Base-by-base conservation (phyloP, 1,140 invertebrate genomes). In the Belonocnema kinseyi region DNA sequence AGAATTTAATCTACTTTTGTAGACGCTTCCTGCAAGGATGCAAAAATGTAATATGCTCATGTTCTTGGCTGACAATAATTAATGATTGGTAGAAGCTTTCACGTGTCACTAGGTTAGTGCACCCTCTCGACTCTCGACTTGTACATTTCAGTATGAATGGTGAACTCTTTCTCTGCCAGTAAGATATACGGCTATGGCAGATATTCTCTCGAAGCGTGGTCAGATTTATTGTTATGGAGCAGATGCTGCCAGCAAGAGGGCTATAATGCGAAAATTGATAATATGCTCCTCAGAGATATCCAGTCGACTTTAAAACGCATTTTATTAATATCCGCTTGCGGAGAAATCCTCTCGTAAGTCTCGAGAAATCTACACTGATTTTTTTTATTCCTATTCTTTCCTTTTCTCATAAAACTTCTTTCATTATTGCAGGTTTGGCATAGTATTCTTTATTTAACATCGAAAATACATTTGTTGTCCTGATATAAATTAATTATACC, bases 201-300 rank as follows among this genome's bases (percentile, higher is more conserved):
- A 66, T 66, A 66, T 66, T 66, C 40, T 46, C 61, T 46, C 5
- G 7, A 33, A 40, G 26, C 16, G 26, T 21, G 7, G 26, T 66
- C 46, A 66, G 61, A 66, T 66, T 66, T 66, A 66, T 66, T 66
- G 61, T 66, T 33, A 66, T 33, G 61, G 33, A 66, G 40, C 61
- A 66, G 61, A 66, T 66, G 61, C 61, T 66, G 61, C 61, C 33
- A 66, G 40, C 26, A 16, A 66, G 11, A 40, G 26, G 61, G 61
- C 26, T 66, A 40, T 40, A 66, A 66, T 40, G 61, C 61, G 40
- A 66, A 66, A 40, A 66, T 66, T 66, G 61, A 66, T 66, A 66
- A 66, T 66, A 40, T 66, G 61, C 26, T 40, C 26, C 58, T 61
- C 40, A 33, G 40, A 66, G 61, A 66, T 40, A 33, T 40, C 26